Conservation (phyloP, 1,140 invertebrate species). For the Macrocentrus cingulum region DNA sequence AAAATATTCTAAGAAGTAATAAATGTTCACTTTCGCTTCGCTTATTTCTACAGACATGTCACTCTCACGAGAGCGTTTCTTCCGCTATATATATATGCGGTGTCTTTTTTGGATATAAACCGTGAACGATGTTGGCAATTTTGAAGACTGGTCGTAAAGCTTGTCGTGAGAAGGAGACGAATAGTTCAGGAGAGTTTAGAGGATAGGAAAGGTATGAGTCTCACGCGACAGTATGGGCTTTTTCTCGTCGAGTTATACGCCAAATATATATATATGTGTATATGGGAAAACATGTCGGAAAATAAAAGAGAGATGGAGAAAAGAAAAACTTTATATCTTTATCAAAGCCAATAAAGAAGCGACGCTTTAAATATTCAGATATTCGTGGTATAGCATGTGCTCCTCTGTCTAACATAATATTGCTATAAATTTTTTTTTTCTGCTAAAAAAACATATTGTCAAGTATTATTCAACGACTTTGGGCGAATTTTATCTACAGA, state of each 20-base stretch:
- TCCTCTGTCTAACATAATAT: no score
- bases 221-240: background rate
- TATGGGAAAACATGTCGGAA: background rate
- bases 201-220: background rate
- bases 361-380: no score
- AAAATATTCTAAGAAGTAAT: background rate
- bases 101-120: background rate
- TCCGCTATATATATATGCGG: no score
- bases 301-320: background rate
- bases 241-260: background rate
- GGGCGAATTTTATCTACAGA: no score
- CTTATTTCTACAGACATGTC: background rate
- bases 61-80: no score
- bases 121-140: background rate
- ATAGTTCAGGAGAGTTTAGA: background rate
- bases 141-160: constrained; percentile 1
- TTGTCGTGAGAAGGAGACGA: background rate
- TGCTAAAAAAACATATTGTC: no score
- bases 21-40: background rate
- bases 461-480: no score
- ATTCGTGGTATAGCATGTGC: no score
- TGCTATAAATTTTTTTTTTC: no score
- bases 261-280: background rate
- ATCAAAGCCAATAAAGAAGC: no score
- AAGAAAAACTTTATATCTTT: no score